Conservation (phyloP, 2,113 vertebrate genomes). For the Macquaria australasica region DNA sequence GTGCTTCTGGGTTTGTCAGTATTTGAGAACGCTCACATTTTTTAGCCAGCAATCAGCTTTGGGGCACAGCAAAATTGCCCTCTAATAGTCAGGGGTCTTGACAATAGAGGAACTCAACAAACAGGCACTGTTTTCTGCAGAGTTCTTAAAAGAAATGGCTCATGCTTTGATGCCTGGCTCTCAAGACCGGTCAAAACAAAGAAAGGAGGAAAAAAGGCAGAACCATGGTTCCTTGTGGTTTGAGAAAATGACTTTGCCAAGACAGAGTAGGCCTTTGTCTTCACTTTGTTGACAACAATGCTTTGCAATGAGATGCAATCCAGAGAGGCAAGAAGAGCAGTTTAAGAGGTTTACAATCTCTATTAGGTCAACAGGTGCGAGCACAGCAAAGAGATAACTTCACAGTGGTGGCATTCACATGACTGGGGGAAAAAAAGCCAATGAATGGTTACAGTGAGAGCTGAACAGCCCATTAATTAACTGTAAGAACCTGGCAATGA, state of each 20-base stretch:
- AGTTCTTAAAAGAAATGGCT: conserved; percentile 44
- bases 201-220: conserved; percentile 13
- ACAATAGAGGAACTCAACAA: conserved; percentile 55
- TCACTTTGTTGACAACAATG: conserved; percentile 18
- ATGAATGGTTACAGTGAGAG: conserved; percentile 4
- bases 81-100: conserved; percentile 56
- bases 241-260: conserved; percentile 27
- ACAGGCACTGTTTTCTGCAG: conserved; percentile 51
- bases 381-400: conserved; percentile 16
- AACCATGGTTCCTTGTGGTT: conserved; percentile 32
- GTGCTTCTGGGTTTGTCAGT: conserved; percentile 69
- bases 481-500: conserved; percentile 4
- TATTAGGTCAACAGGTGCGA: conserved; percentile 39
- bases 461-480: conserved; percentile 39
- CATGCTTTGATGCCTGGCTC: conserved; percentile 48
- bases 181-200: conserved; percentile 30
- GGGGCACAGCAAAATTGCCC: conserved; percentile 61
- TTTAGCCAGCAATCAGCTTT: conserved; percentile 64
- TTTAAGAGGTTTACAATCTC: conserved; percentile 39
- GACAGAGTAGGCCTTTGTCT: conserved; percentile 37
- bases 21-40: conserved; percentile 67
- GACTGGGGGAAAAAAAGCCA: not conserved
- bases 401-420: conserved; percentile 9
- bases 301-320: conserved; percentile 34
- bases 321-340: conserved; percentile 18